Conservation (phyloP, 1,140 invertebrate genomes). For the Drosophila parabipectinata region DNA sequence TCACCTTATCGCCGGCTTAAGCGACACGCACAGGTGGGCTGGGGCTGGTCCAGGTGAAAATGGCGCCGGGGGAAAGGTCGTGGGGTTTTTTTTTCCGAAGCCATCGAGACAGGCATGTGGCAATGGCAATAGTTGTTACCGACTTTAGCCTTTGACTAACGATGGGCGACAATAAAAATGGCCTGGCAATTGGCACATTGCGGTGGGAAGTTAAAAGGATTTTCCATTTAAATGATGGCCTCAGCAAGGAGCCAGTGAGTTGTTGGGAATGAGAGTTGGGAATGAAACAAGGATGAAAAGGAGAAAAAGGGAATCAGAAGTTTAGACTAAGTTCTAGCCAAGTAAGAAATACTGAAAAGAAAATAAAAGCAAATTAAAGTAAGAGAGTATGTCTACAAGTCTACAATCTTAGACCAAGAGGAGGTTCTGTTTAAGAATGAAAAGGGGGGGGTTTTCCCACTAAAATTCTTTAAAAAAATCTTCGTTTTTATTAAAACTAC, state of each 20-base stretch:
- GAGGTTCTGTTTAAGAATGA: too few relatives aligned
- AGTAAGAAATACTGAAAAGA: not conserved
- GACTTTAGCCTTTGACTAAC: conserved; percentile 65
- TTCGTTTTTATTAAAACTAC: too few relatives aligned
- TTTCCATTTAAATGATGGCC: conserved; percentile 67
- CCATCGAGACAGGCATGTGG: conserved; percentile 52
- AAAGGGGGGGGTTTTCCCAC: too few relatives aligned
- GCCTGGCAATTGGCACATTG: conserved; percentile 75
- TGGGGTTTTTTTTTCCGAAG: not conserved
- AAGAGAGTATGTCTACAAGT: too few relatives aligned
- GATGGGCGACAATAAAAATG: conserved; percentile 76
- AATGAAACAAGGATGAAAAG: not conserved
- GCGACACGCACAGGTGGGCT: conserved; percentile 64
- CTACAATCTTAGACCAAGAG: too few relatives aligned
- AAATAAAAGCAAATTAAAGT: not conserved
- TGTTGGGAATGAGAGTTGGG: too few relatives aligned
- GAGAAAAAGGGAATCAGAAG: not conserved
- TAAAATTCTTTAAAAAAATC: too few relatives aligned
- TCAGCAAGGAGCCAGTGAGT: not conserved
- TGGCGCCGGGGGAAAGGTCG: not conserved
- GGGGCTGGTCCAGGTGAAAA: conserved; percentile 1
- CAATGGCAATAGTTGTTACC: conserved; percentile 67
- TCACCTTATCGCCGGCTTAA: conserved; percentile 78
- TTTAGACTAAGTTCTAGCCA: not conserved
- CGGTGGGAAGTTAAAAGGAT: conserved; percentile 73